Evolutionary conservation across 2,113 vertebrate genomes (phyloP).

Genomic region (Rhegmatorhina hoffmannsi): DNA sequence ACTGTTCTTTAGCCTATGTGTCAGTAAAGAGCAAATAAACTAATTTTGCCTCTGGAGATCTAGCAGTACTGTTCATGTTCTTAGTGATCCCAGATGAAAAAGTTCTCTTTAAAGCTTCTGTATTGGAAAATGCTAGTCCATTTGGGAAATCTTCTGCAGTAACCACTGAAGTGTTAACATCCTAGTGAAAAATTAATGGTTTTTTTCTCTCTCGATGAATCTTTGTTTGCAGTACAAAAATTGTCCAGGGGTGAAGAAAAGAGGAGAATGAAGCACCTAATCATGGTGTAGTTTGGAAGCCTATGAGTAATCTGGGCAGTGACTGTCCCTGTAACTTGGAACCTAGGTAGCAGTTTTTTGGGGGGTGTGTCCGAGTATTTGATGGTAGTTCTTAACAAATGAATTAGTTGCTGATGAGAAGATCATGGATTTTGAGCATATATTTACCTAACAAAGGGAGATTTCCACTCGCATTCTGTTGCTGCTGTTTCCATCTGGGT

Average conservation of each 20-base stretch:
- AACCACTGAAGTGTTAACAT: background rate
- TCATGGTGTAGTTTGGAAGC: background rate
- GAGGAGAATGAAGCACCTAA: background rate
- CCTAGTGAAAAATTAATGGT: background rate
- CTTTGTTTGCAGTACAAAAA: background rate
- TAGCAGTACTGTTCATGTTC: background rate
- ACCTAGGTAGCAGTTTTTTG: background rate
- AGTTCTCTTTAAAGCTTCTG: background rate
- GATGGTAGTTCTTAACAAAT: background rate
- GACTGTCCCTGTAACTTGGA: background rate
- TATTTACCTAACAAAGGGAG: background rate
- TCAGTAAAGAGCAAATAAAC: background rate
- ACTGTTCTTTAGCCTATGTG: background rate
- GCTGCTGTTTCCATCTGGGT: background rate
- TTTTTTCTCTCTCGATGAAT: background rate
- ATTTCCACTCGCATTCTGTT: background rate
- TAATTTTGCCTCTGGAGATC: background rate
- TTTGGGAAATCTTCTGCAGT: background rate
- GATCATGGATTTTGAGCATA: rapidly evolving
- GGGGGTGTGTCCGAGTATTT: background rate
- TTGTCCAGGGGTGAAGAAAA: background rate
- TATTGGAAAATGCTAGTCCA: background rate
- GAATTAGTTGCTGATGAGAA: background rate
- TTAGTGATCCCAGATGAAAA: background rate
- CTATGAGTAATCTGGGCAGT: background rate